Evolutionary conservation across 1,140 invertebrate genomes (phyloP).

Genomic region (Ladona fulva): DNA sequence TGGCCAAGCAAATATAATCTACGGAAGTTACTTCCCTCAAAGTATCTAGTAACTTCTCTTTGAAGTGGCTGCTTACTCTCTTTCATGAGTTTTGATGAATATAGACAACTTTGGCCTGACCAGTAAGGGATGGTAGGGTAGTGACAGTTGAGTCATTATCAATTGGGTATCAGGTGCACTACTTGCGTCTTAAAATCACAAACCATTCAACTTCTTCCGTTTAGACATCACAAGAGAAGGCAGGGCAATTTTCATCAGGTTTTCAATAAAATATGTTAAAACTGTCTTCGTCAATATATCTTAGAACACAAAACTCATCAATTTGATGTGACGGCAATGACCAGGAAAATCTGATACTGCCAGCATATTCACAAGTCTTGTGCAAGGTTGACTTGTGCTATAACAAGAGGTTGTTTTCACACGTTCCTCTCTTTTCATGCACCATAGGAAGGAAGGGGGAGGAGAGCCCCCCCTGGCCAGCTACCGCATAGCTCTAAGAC

Average conservation of each 20-base stretch:
- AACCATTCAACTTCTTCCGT: background rate
- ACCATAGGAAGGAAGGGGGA: background rate
- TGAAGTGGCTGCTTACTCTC: background rate
- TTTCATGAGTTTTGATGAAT: background rate
- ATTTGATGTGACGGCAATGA: background rate
- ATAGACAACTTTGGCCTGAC: background rate
- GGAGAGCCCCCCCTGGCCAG: slow-evolving; percentile 1
- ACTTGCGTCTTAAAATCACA: background rate
- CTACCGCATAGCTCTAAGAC: slow-evolving; percentile 21
- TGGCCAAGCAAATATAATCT: background rate
- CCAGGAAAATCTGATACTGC: background rate
- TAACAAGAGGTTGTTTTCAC: background rate
- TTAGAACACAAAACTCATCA: background rate
- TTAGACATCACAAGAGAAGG: background rate
- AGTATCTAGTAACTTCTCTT: background rate
- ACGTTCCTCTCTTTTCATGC: background rate
- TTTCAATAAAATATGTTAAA: background rate
- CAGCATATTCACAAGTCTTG: slow-evolving; percentile 1
- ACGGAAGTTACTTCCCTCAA: background rate
- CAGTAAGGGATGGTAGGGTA: background rate
- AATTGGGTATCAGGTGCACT: background rate
- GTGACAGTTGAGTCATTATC: background rate
- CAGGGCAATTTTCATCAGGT: background rate
- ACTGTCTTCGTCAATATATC: background rate
- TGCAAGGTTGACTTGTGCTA: background rate